phyloP scores from a whole-genome alignment of 2,113 vertebrate genomes.

The Silurus asotus region DNA sequence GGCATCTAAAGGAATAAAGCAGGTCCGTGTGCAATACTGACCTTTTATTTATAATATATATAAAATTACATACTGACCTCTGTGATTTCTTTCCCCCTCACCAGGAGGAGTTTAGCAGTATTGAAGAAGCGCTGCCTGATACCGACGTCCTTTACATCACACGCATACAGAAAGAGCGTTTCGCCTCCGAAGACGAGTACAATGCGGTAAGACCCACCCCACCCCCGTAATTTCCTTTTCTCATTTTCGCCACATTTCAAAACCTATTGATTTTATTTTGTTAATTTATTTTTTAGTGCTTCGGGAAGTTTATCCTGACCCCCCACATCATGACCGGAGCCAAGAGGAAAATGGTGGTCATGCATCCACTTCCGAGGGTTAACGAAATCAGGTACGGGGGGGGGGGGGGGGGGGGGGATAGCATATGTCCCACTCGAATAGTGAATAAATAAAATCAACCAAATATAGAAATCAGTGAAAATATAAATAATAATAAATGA shows the following conservation, averaged over 20 bases:
- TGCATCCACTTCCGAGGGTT: slow-evolving; percentile 94
- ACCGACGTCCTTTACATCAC: slow-evolving; percentile 96
- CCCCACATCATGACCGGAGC: slow-evolving; percentile 97
- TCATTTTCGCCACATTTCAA: background rate
- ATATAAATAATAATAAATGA: too few relatives aligned
- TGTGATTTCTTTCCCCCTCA: background rate
- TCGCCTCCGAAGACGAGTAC: slow-evolving; percentile 81
- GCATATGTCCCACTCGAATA: too few relatives aligned
- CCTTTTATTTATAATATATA: too few relatives aligned
- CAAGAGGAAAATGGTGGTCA: slow-evolving; percentile 97
- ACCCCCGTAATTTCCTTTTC: too few relatives aligned
- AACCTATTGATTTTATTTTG: background rate
- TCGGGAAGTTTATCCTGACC: slow-evolving; percentile 92
- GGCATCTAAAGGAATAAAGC: slow-evolving; percentile 89
- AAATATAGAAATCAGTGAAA: too few relatives aligned
- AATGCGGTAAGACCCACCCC: slow-evolving; percentile 75
- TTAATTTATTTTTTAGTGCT: slow-evolving; percentile 75
- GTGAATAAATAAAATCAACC: too few relatives aligned
- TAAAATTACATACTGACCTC: background rate
- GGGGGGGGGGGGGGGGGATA: too few relatives aligned
- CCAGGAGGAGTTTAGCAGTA: slow-evolving; percentile 93
- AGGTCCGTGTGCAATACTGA: slow-evolving; percentile 70
- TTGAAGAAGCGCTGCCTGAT: slow-evolving; percentile 90
- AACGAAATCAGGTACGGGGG: slow-evolving; percentile 90
- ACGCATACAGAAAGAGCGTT: slow-evolving; percentile 94